phyloP scores from a whole-genome alignment of 2,113 vertebrate genomes.

The Corynorhinus townsendii region DNA sequence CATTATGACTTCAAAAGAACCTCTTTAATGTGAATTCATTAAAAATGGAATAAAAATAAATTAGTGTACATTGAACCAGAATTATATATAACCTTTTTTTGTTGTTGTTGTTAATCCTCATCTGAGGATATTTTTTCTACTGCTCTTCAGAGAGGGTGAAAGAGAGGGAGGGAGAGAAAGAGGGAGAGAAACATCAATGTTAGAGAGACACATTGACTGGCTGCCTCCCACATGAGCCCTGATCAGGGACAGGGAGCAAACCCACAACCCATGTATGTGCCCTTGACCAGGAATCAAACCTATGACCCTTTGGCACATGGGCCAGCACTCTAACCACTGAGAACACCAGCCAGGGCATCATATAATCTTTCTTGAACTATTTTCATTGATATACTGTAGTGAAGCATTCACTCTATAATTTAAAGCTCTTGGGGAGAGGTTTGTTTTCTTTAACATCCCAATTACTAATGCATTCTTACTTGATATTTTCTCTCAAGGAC shows the following conservation, averaged over 20 bases:
- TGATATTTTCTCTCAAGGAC: slow-evolving; percentile 4
- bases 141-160: too few relatives aligned
- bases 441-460: slow-evolving; percentile 14
- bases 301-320: too few relatives aligned
- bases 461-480: background rate
- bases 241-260: too few relatives aligned
- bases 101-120: too few relatives aligned
- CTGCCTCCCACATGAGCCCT: too few relatives aligned
- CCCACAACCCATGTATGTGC: too few relatives aligned
- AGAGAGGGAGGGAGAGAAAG: too few relatives aligned
- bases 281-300: too few relatives aligned
- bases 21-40: slow-evolving; percentile 70
- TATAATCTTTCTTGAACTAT: slow-evolving; percentile 47
- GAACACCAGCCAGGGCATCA: background rate
- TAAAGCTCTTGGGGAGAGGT: slow-evolving; percentile 11
- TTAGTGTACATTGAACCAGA: slow-evolving; percentile 49
- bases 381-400: slow-evolving; percentile 30
- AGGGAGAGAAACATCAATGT: too few relatives aligned
- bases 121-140: too few relatives aligned
- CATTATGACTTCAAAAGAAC: slow-evolving; percentile 60
- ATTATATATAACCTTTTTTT: slow-evolving; percentile 47
- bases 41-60: slow-evolving; percentile 67
- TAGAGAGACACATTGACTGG: too few relatives aligned
- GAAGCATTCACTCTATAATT: background rate
- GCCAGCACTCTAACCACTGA: too few relatives aligned